These are phyloP conservation scores for Ivindomyrus marchei DNA, from an alignment of 2,113 vertebrate species.

Conservation along the genomic window DNA sequence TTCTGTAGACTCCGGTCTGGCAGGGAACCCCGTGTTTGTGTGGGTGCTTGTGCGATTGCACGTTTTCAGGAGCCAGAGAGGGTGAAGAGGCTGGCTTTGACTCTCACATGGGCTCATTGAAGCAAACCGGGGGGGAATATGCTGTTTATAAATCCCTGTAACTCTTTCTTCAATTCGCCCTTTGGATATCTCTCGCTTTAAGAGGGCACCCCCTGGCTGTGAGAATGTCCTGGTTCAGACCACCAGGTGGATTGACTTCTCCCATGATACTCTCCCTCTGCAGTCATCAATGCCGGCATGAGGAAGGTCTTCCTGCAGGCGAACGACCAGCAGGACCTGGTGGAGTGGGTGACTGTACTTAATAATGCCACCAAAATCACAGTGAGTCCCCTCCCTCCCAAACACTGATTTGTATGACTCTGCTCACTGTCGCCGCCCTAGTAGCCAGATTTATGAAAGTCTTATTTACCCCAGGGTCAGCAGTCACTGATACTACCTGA, in stretches of 20 bases:
- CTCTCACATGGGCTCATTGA: neutral
- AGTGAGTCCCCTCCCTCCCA: constrained; percentile 61
- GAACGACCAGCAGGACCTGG: constrained; percentile 93
- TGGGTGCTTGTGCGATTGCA: neutral
- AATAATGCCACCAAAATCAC: constrained; percentile 99
- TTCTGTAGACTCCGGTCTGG: neutral
- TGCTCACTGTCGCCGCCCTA: neutral
- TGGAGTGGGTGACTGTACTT: constrained; percentile 90
- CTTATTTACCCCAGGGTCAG: neutral
- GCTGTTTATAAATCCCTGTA: neutral
- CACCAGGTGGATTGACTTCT: neutral
- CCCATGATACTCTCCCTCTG: neutral
- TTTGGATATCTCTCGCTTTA: neutral
- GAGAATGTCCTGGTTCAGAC: neutral
- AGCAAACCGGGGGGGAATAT: neutral
- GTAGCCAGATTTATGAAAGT: neutral
- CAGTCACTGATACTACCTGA: neutral
- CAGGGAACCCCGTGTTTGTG: neutral
- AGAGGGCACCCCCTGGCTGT: neutral
- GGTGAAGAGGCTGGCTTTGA: neutral
- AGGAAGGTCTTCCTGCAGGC: constrained; percentile 95
- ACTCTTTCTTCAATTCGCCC: neutral
- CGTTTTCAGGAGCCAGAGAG: neutral
- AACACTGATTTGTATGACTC: neutral
- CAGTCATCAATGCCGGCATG: constrained; percentile 95